phyloP scores from a whole-genome alignment of 2,888 invertebrate genomes.

The Synanthedon myopaeformis region DNA sequence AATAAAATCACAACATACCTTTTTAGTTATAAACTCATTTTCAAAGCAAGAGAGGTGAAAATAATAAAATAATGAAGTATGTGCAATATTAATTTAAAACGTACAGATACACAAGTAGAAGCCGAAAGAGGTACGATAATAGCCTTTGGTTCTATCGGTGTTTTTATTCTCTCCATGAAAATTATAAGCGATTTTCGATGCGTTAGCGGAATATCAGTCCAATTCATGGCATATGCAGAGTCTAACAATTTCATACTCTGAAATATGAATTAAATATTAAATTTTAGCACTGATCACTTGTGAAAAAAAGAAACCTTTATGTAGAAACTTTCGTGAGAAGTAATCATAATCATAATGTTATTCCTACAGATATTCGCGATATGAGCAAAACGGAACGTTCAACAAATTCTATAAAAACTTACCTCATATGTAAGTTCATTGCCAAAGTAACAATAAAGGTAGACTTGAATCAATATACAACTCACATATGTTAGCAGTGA shows the following conservation, averaged over 20 bases:
- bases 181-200: slow-evolving; percentile 28
- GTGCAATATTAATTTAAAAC: no score
- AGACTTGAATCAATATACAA: background rate
- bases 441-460: background rate
- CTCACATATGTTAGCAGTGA: background rate
- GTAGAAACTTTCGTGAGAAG: no score
- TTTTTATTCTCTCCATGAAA: slow-evolving; percentile 52
- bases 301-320: no score
- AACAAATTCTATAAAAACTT: background rate
- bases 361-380: no score
- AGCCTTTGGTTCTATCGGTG: slow-evolving; percentile 40
- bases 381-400: no score
- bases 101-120: slow-evolving; percentile 47
- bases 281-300: no score
- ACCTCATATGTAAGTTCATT: background rate
- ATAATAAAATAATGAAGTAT: no score
- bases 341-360: no score
- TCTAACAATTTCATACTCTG: background rate
- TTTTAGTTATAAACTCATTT: no score
- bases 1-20: no score
- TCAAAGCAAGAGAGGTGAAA: no score
- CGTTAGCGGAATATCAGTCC: slow-evolving; percentile 22
- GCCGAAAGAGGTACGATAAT: slow-evolving; percentile 47
- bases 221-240: slow-evolving; percentile 6
- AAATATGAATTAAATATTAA: background rate